Percentiles rank a stretch among this genome's conserved stretches.
These are phyloP conservation scores for Mormyrus lacerda DNA, from an alignment of 2,113 vertebrate species.

Conservation along the genomic window DNA sequence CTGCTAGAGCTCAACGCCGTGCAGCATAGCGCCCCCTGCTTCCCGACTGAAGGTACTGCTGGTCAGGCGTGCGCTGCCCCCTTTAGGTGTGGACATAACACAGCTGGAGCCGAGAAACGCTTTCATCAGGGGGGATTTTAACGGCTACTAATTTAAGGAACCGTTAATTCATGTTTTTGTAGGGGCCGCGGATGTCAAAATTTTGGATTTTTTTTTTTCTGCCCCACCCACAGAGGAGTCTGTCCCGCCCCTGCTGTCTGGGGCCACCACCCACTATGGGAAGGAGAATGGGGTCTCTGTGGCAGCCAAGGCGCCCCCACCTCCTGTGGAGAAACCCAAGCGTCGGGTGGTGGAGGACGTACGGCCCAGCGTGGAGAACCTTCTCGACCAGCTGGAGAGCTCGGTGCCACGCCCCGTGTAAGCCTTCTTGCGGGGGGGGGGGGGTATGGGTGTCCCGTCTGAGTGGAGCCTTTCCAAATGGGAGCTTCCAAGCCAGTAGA, in stretches of 20 bases:
- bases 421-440: constrained; percentile 36
- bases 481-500: neutral
- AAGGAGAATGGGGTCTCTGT: constrained; percentile 64
- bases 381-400: constrained; percentile 83
- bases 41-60: neutral
- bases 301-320: constrained; percentile 50
- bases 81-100: too few species aligned
- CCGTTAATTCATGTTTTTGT: neutral
- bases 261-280: constrained; percentile 54
- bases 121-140: neutral
- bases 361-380: constrained; percentile 82
- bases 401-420: constrained; percentile 81
- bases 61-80: neutral
- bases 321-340: constrained; percentile 72
- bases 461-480: neutral
- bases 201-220: neutral
- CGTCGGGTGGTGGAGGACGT: constrained; percentile 70
- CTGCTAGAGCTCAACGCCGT: constrained; percentile 85
- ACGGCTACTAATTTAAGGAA: neutral
- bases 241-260: constrained; percentile 47
- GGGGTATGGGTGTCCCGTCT: neutral
- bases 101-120: neutral
- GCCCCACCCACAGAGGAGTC: constrained; percentile 36
- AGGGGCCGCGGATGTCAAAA: neutral
- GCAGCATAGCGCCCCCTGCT: constrained; percentile 60